Base-by-base conservation (phyloP, 2,888 invertebrate genomes). In the Amphipoea oculea region DNA sequence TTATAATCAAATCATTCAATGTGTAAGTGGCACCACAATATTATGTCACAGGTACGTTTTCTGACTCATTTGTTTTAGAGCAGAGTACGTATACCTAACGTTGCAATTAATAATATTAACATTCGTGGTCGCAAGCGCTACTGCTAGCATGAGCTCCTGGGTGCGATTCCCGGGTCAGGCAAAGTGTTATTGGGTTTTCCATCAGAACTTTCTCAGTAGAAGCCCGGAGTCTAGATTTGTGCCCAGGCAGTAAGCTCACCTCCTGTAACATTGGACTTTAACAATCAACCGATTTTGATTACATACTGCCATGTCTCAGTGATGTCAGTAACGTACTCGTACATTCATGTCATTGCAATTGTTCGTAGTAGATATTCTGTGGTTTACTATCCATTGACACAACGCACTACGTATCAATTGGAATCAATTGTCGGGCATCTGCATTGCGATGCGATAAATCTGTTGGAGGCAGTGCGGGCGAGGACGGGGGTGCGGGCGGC, bases 371-470 rank as follows among this genome's bases (percentile, higher is more conserved):
- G 68, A n/a, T 65, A 45, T 68, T 76, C 82, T 82, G 76, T 6
- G 14, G 14, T 54, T 67, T 14, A n/a, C 11, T 69, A 12, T 36
- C 5, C 12, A 68, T 1, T 42, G 67, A 60, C 67, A 65, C 60
- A 75, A 85, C 63, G 72, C 76, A 82, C 81, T 81, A 76, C 78
- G 85, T 89, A 91, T 90, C 89, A 89, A 89, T 90, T 82, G 89
- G 88, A 90, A 92, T 92, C 92, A 92, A 91, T 91, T 87, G 90
- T 83, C 81, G 84, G 67, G 81, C 88, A 89, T 90, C 91, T 90
- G 92, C 92, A 92, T 88, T 92, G 92, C 93, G 92, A 90, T 87
- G 89, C 88, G 81, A 91, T 92, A 91, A 91, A 91, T 92, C 91
- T 88, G 86, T 79, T 78, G 77, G 82, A 78, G 75, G 81, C 60